Base-by-base conservation (phyloP, 2,888 invertebrate genomes). In the Crepidodera aurea region DNA sequence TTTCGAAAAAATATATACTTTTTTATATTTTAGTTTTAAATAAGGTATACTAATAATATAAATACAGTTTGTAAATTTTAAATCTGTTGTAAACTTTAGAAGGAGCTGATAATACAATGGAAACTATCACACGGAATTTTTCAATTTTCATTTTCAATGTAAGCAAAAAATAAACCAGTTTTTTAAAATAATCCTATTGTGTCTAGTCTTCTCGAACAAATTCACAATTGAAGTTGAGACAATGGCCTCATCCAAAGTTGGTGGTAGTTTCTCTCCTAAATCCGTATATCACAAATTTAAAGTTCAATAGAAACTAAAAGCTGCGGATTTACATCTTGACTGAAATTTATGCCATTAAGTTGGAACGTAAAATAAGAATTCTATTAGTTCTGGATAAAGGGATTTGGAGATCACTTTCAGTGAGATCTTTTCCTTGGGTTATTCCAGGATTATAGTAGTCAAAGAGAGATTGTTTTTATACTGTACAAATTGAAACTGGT, bases 251-350 rank as follows among this genome's bases (percentile, higher is more conserved):
- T 48, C 48, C 44, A 48, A 56, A 56, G 56, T 56, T 56, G 34
- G 44, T 56, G 25, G 56, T 56, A 48, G 48, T 48, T 46, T 56
- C 56, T 46, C 46, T 56, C 48, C 37, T 13, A 29, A 29, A 56
- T 48, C 37, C 56, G 48, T 37, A 48, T 48, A 56, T 56, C 56
- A 48, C 37, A 25, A 56, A 56, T 56, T 48, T 56, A 56, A 56
- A 56, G 56, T 56, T 56, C 56, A 56, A 56, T 48, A 56, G 56
- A 56, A 56, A 56, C 56, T 56, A 34, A 48, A 56, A 56, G 46
- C 56, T 39, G 16, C 48, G 56, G 56, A 56, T 56, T 48, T 56
- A 48, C 56, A 48, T 48, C 48, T 48, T 48, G 56, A 56, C 46
- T 48, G 37, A 34, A 56, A 56, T 56, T 56, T 56, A 56, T 56